Conservation (phyloP, 2,113 vertebrate genomes). For the Coptodon rendalli region DNA sequence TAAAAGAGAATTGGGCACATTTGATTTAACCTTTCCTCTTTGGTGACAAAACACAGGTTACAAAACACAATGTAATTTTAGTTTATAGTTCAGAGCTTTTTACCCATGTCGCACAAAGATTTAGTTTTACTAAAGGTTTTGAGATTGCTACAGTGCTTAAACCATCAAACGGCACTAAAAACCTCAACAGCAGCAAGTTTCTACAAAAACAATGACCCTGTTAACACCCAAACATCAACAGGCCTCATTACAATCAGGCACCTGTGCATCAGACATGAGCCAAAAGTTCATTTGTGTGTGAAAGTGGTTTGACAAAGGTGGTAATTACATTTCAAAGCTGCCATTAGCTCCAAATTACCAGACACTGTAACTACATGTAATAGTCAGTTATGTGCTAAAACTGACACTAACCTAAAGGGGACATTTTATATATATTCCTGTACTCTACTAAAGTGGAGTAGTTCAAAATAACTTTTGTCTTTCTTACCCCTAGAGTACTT, state of each 20-base stretch:
- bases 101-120: background rate
- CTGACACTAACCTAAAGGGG: background rate
- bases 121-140: background rate
- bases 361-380: background rate
- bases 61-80: background rate
- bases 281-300: background rate
- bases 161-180: background rate
- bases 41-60: background rate
- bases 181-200: background rate
- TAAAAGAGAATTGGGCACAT: background rate
- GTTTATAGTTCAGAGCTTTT: background rate
- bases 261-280: background rate
- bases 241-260: background rate
- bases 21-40: background rate
- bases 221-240: background rate
- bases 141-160: background rate
- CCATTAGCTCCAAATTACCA: background rate
- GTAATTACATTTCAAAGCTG: background rate
- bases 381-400: background rate
- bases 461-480: background rate
- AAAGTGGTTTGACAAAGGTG: background rate
- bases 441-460: background rate
- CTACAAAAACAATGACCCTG: background rate
- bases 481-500: background rate
- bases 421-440: background rate